Conservation (phyloP, 1,140 invertebrate genomes). For the Drosophila santomea region DNA sequence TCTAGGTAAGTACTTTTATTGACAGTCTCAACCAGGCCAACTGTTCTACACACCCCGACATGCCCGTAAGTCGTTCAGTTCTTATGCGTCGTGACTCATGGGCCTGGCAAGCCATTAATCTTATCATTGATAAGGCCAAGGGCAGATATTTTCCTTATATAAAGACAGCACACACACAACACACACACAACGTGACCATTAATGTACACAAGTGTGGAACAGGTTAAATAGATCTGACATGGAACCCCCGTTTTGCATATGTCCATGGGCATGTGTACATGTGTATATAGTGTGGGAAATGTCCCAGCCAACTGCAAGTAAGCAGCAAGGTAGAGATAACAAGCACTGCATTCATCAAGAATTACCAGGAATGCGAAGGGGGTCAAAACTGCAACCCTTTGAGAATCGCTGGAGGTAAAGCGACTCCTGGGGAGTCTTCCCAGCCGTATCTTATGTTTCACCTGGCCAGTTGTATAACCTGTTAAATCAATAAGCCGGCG, state of each 20-base stretch:
- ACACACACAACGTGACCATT: not conserved
- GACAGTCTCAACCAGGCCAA: conserved; percentile 42
- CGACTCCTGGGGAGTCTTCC: not conserved
- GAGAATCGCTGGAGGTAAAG: not conserved
- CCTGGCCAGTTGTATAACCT: conserved; percentile 26
- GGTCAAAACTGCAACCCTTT: conserved; percentile 16
- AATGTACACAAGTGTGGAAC: conserved; percentile 48
- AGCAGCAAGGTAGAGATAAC: conserved; percentile 3
- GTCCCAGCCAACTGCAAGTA: conserved; percentile 7
- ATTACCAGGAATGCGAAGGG: conserved; percentile 1
- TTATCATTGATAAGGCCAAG: conserved; percentile 83
- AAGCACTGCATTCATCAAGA: not conserved
- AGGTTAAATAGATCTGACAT: conserved; percentile 34
- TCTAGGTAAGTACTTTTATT: not conserved
- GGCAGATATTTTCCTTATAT: conserved; percentile 43
- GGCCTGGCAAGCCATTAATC: conserved; percentile 65
- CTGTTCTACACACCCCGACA: conserved; percentile 24
- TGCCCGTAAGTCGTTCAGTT: conserved; percentile 16
- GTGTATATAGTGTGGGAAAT: conserved; percentile 13
- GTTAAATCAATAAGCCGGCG: conserved; percentile 30
- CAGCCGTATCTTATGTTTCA: not conserved
- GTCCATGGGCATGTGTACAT: not conserved
- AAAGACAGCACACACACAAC: conserved; percentile 1
- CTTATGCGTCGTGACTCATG: conserved; percentile 44
- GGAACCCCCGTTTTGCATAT: conserved; percentile 11